These are phyloP conservation scores for Crotalus helleri DNA, from an alignment of 2,113 vertebrate genomes.

Conservation along the genomic window DNA sequence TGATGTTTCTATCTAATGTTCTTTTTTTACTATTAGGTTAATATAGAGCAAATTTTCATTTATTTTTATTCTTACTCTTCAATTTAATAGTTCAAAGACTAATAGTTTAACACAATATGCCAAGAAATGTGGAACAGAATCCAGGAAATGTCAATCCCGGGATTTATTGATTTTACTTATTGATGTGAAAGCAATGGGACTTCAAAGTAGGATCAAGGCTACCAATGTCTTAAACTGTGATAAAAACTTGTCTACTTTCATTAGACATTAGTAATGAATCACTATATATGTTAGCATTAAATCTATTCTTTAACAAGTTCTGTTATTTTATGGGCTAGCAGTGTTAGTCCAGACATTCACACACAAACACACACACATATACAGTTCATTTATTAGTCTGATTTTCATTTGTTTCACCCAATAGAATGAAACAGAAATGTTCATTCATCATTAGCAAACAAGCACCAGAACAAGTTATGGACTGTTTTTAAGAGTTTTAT, in stretches of 20 bases:
- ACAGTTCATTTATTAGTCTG: background rate
- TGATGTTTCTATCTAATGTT: background rate
- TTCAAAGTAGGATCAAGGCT: background rate
- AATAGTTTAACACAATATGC: constrained; percentile 16
- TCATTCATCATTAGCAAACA: constrained; percentile 48
- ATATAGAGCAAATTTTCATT: constrained; percentile 34
- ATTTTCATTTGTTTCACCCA: background rate
- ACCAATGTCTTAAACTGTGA: background rate
- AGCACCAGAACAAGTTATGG: constrained; percentile 36
- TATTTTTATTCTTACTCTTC: background rate
- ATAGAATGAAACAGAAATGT: constrained; percentile 32
- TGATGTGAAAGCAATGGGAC: background rate
- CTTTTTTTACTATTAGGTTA: constrained; percentile 11
- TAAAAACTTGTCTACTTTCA: background rate
- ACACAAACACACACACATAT: background rate
- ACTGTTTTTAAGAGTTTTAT: constrained; percentile 13
- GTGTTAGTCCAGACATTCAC: constrained; percentile 3
- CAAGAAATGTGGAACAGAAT: background rate
- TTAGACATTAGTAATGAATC: background rate
- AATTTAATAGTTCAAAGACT: background rate
- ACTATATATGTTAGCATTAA: background rate
- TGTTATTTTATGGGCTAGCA: background rate
- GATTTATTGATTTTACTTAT: background rate
- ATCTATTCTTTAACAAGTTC: constrained; percentile 9
- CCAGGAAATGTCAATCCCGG: background rate